Conservation (phyloP, 2,113 vertebrate species). For the Hippolais icterina region DNA sequence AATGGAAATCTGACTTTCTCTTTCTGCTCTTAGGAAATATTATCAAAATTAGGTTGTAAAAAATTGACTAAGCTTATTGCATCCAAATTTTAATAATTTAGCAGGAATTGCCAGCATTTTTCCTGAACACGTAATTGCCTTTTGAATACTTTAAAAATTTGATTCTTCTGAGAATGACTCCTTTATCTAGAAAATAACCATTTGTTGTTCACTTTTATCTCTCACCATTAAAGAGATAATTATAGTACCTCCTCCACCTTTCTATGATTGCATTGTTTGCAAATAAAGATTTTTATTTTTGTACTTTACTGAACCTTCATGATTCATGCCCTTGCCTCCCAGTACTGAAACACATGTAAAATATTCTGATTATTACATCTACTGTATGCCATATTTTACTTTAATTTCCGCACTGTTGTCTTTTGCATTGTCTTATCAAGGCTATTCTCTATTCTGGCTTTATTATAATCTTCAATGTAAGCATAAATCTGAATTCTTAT, state of each 20-base stretch:
- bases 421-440: constrained; percentile 3
- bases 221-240: not conserved
- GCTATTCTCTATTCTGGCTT: not conserved
- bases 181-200: constrained; percentile 15
- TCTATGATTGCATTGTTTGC: constrained; percentile 6
- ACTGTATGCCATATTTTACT: not conserved
- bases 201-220: constrained; percentile 10
- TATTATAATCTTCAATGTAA: not conserved
- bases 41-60: not conserved
- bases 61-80: not conserved
- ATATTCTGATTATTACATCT: not conserved
- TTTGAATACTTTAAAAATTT: not conserved
- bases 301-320: not conserved
- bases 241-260: constrained; percentile 21
- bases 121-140: not conserved
- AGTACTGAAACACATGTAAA: not conserved
- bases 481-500: not conserved
- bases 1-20: not conserved
- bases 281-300: constrained; percentile 10
- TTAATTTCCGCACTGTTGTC: not conserved
- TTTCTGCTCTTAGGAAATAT: not conserved
- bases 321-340: not conserved
- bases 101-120: not conserved
- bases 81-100: not conserved
- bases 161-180: not conserved